phyloP scores from a whole-genome alignment of 1,140 invertebrate species.

The Drosophila hydei region DNA sequence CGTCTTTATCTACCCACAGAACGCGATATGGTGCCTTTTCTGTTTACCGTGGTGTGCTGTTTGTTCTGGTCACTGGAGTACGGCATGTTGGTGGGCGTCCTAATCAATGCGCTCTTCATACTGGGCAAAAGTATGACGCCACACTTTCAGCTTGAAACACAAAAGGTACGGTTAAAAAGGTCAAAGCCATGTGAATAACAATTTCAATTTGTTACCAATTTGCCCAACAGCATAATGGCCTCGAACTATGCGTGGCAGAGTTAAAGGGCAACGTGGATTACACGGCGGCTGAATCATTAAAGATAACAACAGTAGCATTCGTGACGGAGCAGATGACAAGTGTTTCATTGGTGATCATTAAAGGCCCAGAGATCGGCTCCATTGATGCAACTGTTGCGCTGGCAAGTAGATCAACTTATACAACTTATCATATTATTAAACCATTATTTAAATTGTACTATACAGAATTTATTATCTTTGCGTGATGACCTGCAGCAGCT shows the following conservation, averaged over 20 bases:
- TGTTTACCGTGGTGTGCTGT: slow-evolving; percentile 90
- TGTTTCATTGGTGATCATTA: slow-evolving; percentile 85
- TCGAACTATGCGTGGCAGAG: slow-evolving; percentile 51
- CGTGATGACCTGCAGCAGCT: slow-evolving; percentile 66
- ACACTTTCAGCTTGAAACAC: slow-evolving; percentile 86
- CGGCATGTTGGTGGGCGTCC: slow-evolving; percentile 93
- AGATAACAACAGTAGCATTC: slow-evolving; percentile 62
- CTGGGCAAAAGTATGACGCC: slow-evolving; percentile 92
- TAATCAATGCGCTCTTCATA: slow-evolving; percentile 90
- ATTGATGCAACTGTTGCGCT: slow-evolving; percentile 88
- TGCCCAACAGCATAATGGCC: slow-evolving; percentile 43
- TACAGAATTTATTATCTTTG: slow-evolving; percentile 70
- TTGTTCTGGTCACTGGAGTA: slow-evolving; percentile 91
- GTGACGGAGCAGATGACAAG: slow-evolving; percentile 35
- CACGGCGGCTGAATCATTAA: slow-evolving; percentile 76
- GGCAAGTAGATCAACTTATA: slow-evolving; percentile 68
- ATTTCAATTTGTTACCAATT: background rate
- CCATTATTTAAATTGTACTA: background rate
- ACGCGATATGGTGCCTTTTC: slow-evolving; percentile 90
- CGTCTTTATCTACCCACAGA: slow-evolving; percentile 85
- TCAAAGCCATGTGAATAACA: background rate
- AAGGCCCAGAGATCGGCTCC: slow-evolving; percentile 86
- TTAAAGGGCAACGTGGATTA: slow-evolving; percentile 73
- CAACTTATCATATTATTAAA: background rate
- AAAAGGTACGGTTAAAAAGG: slow-evolving; percentile 83